phyloP scores from a whole-genome alignment of 2,888 invertebrate species.

The Litoditis marina region DNA sequence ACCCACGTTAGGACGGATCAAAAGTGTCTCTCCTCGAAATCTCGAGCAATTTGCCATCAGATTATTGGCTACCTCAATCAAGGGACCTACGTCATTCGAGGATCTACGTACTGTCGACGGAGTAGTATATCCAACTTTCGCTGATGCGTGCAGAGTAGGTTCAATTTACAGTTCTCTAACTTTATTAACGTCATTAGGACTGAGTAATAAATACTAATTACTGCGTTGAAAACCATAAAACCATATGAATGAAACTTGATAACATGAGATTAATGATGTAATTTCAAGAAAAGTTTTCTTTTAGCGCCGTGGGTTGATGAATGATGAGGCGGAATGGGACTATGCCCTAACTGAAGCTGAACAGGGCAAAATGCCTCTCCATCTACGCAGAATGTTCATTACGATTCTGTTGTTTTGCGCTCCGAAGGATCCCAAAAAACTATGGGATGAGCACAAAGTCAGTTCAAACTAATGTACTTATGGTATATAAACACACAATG shows the following conservation, averaged over 20 bases:
- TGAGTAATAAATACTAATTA: no score
- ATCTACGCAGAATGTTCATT: slow-evolving; percentile 3
- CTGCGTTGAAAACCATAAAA: no score
- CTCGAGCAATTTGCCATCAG: slow-evolving; percentile 15
- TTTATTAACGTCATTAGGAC: no score
- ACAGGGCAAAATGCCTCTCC: neutral
- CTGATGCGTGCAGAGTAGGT: slow-evolving; percentile 5
- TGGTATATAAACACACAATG: no score
- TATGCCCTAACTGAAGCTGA: slow-evolving; percentile 3
- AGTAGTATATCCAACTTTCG: neutral
- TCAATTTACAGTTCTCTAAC: no score
- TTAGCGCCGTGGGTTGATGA: slow-evolving; percentile 10
- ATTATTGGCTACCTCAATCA: neutral
- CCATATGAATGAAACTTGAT: no score
- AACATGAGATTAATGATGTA: no score
- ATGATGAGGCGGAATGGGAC: slow-evolving; percentile 17
- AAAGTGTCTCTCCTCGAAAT: slow-evolving; percentile 15
- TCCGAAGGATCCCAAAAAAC: neutral
- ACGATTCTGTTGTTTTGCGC: slow-evolving; percentile 7
- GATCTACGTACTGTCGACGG: slow-evolving; percentile 10
- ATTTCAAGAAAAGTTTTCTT: no score
- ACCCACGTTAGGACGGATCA: slow-evolving; percentile 1
- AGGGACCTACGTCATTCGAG: slow-evolving; percentile 3
- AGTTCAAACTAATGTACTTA: no score
- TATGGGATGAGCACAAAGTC: slow-evolving; percentile 1